Conservation (phyloP, 2,888 invertebrate species). For the Agriotes lineatus region DNA sequence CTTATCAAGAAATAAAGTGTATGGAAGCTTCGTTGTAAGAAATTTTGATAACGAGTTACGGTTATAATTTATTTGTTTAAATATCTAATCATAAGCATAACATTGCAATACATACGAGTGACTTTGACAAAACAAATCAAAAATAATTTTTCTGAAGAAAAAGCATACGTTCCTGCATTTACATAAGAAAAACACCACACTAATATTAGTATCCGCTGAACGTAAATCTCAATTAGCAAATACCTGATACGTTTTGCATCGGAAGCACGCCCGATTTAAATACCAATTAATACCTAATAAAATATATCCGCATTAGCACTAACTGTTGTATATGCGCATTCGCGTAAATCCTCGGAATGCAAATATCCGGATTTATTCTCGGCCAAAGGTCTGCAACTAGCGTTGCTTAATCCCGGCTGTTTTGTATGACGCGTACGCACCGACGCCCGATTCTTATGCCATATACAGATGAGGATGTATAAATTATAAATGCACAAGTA, state of each 20-base stretch:
- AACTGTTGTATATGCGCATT: slow-evolving; percentile 4
- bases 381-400: background rate
- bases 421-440: background rate
- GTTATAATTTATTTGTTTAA: no score
- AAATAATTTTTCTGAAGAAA: no score
- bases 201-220: no score
- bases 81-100: no score
- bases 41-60: no score
- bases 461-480: slow-evolving; percentile 24
- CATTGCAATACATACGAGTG: no score
- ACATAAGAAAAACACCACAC: no score
- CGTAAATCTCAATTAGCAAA: no score
- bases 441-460: slow-evolving; percentile 9
- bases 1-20: no score
- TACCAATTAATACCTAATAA: slow-evolving; percentile 1
- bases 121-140: no score
- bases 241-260: background rate
- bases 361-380: slow-evolving; percentile 1
- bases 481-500: slow-evolving; percentile 38
- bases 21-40: no score
- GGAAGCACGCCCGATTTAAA: background rate
- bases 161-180: no score
- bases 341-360: background rate
- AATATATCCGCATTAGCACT: slow-evolving; percentile 18
- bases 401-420: background rate